Conservation (phyloP, 2,113 vertebrate species). For the Chaetorhynchus papuensis region DNA sequence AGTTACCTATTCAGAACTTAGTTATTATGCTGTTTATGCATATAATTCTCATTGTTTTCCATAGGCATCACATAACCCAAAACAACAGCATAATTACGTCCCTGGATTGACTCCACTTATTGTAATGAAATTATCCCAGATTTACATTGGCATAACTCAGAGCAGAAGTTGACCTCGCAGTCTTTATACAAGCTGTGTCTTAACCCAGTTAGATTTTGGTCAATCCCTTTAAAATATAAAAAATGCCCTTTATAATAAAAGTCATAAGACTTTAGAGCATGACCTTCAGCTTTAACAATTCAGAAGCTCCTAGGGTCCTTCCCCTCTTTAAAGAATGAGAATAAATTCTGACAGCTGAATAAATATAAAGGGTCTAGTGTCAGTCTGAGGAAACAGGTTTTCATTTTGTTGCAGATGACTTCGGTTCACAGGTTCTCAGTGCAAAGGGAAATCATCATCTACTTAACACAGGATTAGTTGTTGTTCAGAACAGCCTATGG, state of each 20-base stretch:
- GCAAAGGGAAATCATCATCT: slow-evolving; percentile 11
- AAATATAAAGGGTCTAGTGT: slow-evolving; percentile 66
- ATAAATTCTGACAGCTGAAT: slow-evolving; percentile 68
- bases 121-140: slow-evolving; percentile 43
- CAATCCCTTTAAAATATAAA: slow-evolving; percentile 24
- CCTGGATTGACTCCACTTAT: background rate
- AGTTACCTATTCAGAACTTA: background rate
- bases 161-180: slow-evolving; percentile 35
- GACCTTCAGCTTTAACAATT: slow-evolving; percentile 26
- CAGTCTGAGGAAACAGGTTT: slow-evolving; percentile 60
- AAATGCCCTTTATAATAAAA: slow-evolving; percentile 22
- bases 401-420: slow-evolving; percentile 20
- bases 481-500: background rate
- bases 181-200: slow-evolving; percentile 19
- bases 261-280: background rate
- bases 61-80: background rate
- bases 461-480: background rate
- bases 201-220: slow-evolving; percentile 25
- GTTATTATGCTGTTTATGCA: background rate
- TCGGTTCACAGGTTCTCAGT: background rate
- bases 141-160: slow-evolving; percentile 29
- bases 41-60: background rate
- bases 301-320: slow-evolving; percentile 51
- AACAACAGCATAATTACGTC: slow-evolving; percentile 6
- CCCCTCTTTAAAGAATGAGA: slow-evolving; percentile 50